Conservation (phyloP, 2,888 invertebrate genomes). For the Drosophila mulleri region DNA sequence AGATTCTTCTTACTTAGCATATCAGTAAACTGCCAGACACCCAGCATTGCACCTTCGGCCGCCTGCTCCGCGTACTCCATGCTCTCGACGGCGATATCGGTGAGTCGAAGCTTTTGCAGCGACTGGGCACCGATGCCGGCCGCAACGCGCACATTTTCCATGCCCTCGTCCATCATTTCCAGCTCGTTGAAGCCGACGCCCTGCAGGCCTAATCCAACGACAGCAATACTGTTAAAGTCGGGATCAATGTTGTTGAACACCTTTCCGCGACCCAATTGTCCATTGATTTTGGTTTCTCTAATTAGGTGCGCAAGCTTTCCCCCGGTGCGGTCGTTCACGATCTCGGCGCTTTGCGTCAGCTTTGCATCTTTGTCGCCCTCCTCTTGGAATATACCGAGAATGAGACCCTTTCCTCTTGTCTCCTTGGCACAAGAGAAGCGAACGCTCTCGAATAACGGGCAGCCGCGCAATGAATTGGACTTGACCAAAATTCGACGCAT, state of each 20-base stretch:
- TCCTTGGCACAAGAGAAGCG: conserved; percentile 37
- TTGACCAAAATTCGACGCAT: conserved; percentile 34
- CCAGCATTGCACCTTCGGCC: conserved; percentile 88
- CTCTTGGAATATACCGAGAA: conserved; percentile 86
- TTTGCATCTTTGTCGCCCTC: conserved; percentile 84
- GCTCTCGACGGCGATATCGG: conserved; percentile 87
- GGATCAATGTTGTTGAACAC: conserved; percentile 87
- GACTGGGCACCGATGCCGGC: conserved; percentile 87
- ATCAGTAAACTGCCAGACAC: conserved; percentile 87
- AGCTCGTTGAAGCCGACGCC: conserved; percentile 87
- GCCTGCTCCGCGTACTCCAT: conserved; percentile 89
- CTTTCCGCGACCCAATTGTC: conserved; percentile 80
- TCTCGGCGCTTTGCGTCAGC: conserved; percentile 85
- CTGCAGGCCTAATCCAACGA: conserved; percentile 89
- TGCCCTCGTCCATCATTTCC: conserved; percentile 89
- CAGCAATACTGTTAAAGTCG: conserved; percentile 87
- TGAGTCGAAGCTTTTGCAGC: conserved; percentile 85
- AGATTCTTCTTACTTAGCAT: conserved; percentile 86
- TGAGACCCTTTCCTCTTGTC: conserved; percentile 84
- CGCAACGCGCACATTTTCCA: conserved; percentile 89
- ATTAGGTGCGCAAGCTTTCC: conserved; percentile 85
- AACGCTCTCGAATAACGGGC: neutral
- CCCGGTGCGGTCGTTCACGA: conserved; percentile 85
- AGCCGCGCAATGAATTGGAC: neutral
- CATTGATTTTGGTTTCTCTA: conserved; percentile 82